These are phyloP conservation scores for Acleris laterana DNA, from an alignment of 2,888 invertebrate genomes.

Conservation along the genomic window DNA sequence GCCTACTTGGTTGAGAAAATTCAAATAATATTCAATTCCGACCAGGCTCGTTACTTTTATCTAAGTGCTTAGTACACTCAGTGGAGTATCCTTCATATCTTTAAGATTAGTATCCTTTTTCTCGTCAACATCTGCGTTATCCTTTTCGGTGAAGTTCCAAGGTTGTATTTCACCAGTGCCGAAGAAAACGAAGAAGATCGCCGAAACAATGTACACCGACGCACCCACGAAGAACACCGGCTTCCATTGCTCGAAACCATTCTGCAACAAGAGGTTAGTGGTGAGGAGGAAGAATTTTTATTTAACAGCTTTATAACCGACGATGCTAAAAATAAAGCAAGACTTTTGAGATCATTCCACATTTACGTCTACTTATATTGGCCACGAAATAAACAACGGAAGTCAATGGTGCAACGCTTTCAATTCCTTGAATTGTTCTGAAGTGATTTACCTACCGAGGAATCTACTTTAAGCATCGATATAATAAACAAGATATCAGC, in stretches of 20 bases:
- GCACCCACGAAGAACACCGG: slow-evolving; percentile 90
- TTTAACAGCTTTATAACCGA: too few species aligned
- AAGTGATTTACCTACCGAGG: too few species aligned
- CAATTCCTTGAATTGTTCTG: too few species aligned
- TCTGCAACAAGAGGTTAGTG: slow-evolving; percentile 77
- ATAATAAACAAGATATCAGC: too few species aligned
- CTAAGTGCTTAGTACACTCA: slow-evolving; percentile 52
- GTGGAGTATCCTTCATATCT: slow-evolving; percentile 67
- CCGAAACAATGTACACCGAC: slow-evolving; percentile 87
- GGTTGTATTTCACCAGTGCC: slow-evolving; percentile 88
- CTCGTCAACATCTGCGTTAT: slow-evolving; percentile 44
- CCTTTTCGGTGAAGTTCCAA: slow-evolving; percentile 85
- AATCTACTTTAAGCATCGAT: too few species aligned
- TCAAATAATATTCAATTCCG: not conserved
- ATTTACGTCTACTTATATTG: too few species aligned
- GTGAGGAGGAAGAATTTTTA: too few species aligned
- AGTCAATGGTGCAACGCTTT: too few species aligned
- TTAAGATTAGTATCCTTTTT: slow-evolving; percentile 56
- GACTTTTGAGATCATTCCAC: too few species aligned
- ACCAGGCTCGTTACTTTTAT: not conserved
- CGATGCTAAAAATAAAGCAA: too few species aligned
- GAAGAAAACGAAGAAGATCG: slow-evolving; percentile 87
- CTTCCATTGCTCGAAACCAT: slow-evolving; percentile 89
- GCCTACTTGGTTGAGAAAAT: not conserved
- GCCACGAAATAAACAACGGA: too few species aligned